Base-by-base conservation (phyloP, 2,888 invertebrate species). In the Nomada ruficornis region DNA sequence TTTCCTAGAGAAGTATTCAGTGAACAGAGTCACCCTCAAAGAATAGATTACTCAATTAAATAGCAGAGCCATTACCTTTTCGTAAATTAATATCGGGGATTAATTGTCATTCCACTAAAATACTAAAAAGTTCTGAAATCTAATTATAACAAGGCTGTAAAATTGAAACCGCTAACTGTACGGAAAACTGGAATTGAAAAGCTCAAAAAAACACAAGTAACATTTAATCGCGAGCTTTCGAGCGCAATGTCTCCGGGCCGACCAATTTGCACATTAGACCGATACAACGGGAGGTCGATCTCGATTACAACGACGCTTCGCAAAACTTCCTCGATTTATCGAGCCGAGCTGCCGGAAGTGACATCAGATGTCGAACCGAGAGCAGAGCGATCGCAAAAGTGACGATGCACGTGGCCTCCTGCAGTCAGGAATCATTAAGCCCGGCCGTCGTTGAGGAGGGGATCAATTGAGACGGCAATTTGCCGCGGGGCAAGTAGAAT, bases 381-480 rank as follows among this genome's bases (percentile, higher is more conserved):
- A 69, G 68, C 69, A 47, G 60, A 15, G 42, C 70, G 18, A 29
- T 73, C 77, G 77, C 71, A 86, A 84, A 86, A 81, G 57, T 60
- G 80, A 26, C 54, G 75, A 65, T 62, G 62, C 86, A 74, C 82
- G 86, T 84, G 83, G 77, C 76, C 70, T 76, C 77, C 75, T 60
- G 85, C 83, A 76, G 75, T 70, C 78, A 70, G 57, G 54, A 73
- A 63, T 62, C 86, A 78, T 87, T 82, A 84, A 64, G 50, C 77
- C 29, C 11, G 72, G 77, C 75, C 77, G 63, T 64, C 71, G 73
- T 62, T 83, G 88, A 88, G 88, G 88, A 86, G 88, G 29, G 65
- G 78, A 82, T 80, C 83, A 87, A 87, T 87, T 84, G 85, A 80
- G 77, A 47, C 65, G 73, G 71, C 82, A 85, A 87, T 87, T 87